Base-by-base conservation (phyloP, 64 coral and sea anemone genomes). In the Porites australiensis region DNA sequence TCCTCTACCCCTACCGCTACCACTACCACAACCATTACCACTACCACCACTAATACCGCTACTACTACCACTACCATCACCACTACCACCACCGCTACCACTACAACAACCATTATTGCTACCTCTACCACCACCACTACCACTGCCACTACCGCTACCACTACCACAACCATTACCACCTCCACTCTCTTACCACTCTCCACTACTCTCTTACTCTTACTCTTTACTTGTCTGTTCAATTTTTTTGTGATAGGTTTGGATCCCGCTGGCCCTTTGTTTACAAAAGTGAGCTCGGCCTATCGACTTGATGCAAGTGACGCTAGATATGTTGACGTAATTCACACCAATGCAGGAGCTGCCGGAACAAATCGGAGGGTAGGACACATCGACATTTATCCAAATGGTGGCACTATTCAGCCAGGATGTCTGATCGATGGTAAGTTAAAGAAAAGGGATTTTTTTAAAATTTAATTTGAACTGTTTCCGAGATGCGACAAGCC, bases 331-430 rank as follows among this genome's bases (percentile, higher is more conserved):
- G 27, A 37, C 27, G 27, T 37, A 37, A 37, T 37, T 37, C 27
- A 37, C 27, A 37, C 27, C 1, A 23, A 57, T 22, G 73, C 44
- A 44, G 37, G 48, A 3, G 23, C 22, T 5, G 43, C 75, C 77
- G 92, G 7, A 63, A 37, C 81, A 5, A 46, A 18, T 0, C 43
- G n/a, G 12, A 67, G 45, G 14, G 16, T 54, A 2, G 92, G 92
- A 2, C 92, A 94, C 65, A 53, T 66, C 13, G 92, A 94, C 37
- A 89, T 89, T 71, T 89, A 64, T 50, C 77, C 86, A 18, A 94
- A 94, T 53, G 92, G 92, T 50, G 92, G 92, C 3, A 16, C 44
- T 2, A 77, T 15, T 3, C 86, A 94, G 60, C 52, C 51, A 10
- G 92, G 92, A 10, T 94, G 92, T 66, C 16, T 13, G n/a, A 5